Base-by-base conservation (phyloP, 1,140 invertebrate genomes). In the Drosophila ananassae region DNA sequence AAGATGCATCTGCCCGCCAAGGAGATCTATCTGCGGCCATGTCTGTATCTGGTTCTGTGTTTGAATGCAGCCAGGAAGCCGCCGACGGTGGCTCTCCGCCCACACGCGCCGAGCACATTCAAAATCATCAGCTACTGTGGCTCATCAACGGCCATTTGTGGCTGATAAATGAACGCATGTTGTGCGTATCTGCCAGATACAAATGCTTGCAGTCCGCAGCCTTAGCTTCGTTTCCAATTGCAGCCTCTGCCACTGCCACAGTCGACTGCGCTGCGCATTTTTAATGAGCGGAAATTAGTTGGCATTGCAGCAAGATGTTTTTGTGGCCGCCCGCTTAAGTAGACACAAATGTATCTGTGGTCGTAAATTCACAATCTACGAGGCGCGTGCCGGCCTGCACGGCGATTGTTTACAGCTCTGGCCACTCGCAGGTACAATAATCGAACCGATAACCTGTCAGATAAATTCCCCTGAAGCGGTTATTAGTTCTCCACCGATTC, bases 271-370 rank as follows among this genome's bases (percentile, higher is more conserved):
- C 44, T 79, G 75, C 66, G 66, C 78, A 87, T 79, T 82, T 82
- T 87, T 82, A 87, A 87, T 87, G 83, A 87, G 83, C 82, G 83
- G 79, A 87, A 89, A 87, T 87, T 78, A 78, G 82, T 89, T 83
- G 78, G 75, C 75, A 84, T 83, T 76, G 61, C 62, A 32, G 77
- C 62, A 68, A 80, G 73, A 72, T 73, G 66, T 50, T 77, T 68
- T 41, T 55, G 60, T 68, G 48, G 61, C 60, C 28, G 54, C 62
- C 55, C 30, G 55, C 46, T 51, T 53, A 44, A 64, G 69, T 64
- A 78, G 53, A 59, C 60, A 58, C 58, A 66, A 55, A 59, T 58
- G 34, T 44, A 58, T 60, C 41, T 75, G 79, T 44, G 41, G 13
- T 58, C 64, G 85, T 87, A 87, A 85, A 87, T 78, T 75, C 17